Evolutionary conservation across 2,113 vertebrate species (phyloP).

Genomic region (Gallinago media): DNA sequence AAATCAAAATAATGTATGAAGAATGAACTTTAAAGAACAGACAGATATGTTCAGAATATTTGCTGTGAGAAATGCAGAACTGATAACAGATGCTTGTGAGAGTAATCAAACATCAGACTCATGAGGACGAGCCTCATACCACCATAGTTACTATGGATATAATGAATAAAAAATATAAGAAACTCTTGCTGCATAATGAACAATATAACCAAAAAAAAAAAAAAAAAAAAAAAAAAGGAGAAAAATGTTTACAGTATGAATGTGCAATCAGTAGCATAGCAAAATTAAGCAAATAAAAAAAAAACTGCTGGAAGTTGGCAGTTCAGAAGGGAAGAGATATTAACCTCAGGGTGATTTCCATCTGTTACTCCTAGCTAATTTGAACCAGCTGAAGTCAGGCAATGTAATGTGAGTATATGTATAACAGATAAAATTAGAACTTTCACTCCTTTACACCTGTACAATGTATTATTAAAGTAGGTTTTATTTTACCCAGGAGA

Average conservation of each 20-base stretch:
- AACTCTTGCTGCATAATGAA: background rate
- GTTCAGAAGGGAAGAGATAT: slow-evolving; percentile 17
- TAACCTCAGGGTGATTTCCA: slow-evolving; percentile 44
- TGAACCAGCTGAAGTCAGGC: background rate
- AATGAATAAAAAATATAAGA: background rate
- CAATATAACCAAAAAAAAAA: background rate
- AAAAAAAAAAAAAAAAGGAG: background rate
- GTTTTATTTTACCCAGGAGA: background rate
- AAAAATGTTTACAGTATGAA: background rate
- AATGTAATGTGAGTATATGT: background rate
- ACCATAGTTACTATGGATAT: background rate
- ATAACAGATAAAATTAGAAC: background rate
- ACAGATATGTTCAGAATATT: background rate
- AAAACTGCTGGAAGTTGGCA: background rate
- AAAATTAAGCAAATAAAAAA: slow-evolving; percentile 26
- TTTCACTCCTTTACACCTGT: background rate
- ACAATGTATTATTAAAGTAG: background rate
- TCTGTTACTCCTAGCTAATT: slow-evolving; percentile 25
- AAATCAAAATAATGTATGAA: background rate
- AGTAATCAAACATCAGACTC: background rate
- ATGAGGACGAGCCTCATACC: background rate
- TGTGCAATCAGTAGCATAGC: background rate
- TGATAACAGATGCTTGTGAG: background rate
- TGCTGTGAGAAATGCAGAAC: background rate
- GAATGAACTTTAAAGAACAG: background rate